These are phyloP conservation scores for Zaprionus davidi DNA, from an alignment of 1,140 invertebrate species.

Conservation along the genomic window DNA sequence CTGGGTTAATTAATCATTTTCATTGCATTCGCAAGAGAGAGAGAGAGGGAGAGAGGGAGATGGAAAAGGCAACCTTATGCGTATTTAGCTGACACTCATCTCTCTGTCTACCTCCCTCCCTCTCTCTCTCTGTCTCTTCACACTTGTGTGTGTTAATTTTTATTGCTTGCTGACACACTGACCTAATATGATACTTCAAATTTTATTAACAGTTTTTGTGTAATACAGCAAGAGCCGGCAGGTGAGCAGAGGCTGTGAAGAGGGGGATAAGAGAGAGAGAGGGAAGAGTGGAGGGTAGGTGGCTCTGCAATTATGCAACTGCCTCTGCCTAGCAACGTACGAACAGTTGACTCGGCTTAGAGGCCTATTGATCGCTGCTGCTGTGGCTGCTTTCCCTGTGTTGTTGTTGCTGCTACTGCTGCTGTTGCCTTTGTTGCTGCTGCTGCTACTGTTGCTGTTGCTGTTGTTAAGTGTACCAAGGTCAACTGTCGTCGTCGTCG, in stretches of 20 bases:
- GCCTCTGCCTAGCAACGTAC: conserved; percentile 12
- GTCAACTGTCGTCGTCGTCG: conserved; percentile 35
- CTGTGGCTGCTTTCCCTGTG: conserved; percentile 9
- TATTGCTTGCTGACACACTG: conserved; percentile 73
- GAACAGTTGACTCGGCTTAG: not conserved
- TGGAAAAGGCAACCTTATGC: conserved; percentile 8
- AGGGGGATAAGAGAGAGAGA: too few species aligned
- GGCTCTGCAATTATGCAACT: conserved; percentile 15
- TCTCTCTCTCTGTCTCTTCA: not conserved
- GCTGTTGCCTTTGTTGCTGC: conserved; percentile 17
- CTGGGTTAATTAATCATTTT: conserved; percentile 81
- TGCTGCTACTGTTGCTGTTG: conserved; percentile 24
- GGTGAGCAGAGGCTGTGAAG: not conserved
- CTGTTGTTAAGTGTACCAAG: conserved; percentile 72
- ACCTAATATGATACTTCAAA: conserved; percentile 73
- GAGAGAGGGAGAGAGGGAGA: not conserved
- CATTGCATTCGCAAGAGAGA: conserved; percentile 39
- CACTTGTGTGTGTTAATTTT: conserved; percentile 51
- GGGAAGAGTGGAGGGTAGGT: not conserved
- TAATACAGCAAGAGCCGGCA: conserved; percentile 4
- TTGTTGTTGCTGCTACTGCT: conserved; percentile 21
- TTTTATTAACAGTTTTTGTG: conserved; percentile 28
- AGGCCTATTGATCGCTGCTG: conserved; percentile 31
- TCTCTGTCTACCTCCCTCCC: not conserved
- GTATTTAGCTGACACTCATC: not conserved